A percentile compares a stretch with the other conserved stretches of the same genome.
These are phyloP conservation scores for Erythrolamprus reginae DNA, from an alignment of 2,113 vertebrate genomes.

Conservation along the genomic window DNA sequence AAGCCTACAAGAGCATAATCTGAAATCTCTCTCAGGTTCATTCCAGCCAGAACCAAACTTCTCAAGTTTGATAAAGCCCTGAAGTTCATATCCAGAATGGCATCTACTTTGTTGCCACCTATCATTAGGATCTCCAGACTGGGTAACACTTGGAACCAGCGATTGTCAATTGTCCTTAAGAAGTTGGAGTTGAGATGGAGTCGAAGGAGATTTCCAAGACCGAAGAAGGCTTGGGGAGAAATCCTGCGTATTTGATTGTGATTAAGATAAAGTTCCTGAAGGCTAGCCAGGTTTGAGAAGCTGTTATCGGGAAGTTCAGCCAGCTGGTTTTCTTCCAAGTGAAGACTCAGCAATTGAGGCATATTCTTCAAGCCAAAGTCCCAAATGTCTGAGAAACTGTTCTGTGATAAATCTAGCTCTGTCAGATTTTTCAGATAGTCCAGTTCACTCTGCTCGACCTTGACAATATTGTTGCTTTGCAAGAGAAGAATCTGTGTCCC, in stretches of 20 bases:
- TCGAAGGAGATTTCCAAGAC: slow-evolving; percentile 77
- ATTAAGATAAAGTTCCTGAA: slow-evolving; percentile 92
- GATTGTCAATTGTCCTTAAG: slow-evolving; percentile 75
- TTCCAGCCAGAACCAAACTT: slow-evolving; percentile 88
- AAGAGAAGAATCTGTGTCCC: slow-evolving; percentile 86
- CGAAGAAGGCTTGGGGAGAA: slow-evolving; percentile 76
- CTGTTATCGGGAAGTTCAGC: slow-evolving; percentile 75
- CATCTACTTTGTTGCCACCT: slow-evolving; percentile 85
- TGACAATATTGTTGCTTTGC: slow-evolving; percentile 84
- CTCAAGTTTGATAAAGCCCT: slow-evolving; percentile 77
- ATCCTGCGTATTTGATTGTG: slow-evolving; percentile 85
- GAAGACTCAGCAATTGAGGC: slow-evolving; percentile 81
- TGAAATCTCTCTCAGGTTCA: slow-evolving; percentile 80
- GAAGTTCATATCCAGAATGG: slow-evolving; percentile 83
- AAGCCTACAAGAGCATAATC: slow-evolving; percentile 83
- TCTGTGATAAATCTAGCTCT: slow-evolving; percentile 90
- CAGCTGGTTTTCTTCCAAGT: slow-evolving; percentile 89
- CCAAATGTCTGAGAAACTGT: slow-evolving; percentile 73
- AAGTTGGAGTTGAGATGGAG: slow-evolving; percentile 92
- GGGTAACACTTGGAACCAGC: slow-evolving; percentile 83
- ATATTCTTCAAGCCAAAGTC: slow-evolving; percentile 69
- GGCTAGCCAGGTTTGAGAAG: slow-evolving; percentile 74
- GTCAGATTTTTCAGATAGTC: slow-evolving; percentile 81
- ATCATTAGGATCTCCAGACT: slow-evolving; percentile 91
- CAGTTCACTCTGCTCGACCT: slow-evolving; percentile 71